Evolutionary conservation across 2,113 vertebrate genomes (phyloP), one percentile per base, ranked within the genome.

Genomic region (Catharus bicknelli): DNA sequence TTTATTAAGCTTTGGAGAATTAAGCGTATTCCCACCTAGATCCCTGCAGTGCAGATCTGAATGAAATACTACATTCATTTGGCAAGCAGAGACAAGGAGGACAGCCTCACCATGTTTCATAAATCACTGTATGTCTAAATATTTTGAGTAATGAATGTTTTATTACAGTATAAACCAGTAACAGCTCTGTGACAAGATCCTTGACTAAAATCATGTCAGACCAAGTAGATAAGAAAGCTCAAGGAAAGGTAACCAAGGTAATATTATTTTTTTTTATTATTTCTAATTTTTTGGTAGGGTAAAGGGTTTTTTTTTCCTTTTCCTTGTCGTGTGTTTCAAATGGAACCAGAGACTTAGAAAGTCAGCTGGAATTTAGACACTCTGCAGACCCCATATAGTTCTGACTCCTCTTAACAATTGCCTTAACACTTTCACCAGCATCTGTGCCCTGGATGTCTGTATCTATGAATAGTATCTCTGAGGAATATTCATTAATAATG

Each of bases 11-110:
- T 77, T 42, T 59, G 13, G 34, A 62, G 7, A 74, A 59, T 69
- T 64, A 53, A 81, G 9, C 25, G 19, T 51, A 32, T 84, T 86
- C 34, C 4, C 13, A 45, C 13, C 70, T 55, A 36, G 5, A 86
- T 30, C 9, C 3, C 16, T 40, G 10, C 32, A 55, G 7, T 48
- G 16, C 9, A 73, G 29, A 74, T 19, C 4, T 70, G 23, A 77
- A 77, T 76, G 27, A 76, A 88, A 68, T 45, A 42, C 5, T 16
- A 27, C 47, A 23, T 66, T 54, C 10, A 32, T 53, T 86, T 80
- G 7, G 2, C 47, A 80, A 62, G 29, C 10, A 88, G 29, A 73
- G 0, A 0, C 9, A 38, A 43, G 11, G 9, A 67, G 21, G 4
- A 77, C 2, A 0, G 5, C 8, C 10, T 80, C 22, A 53, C 5